Evolutionary conservation across 2,113 vertebrate species (phyloP).

Genomic region (Fulmarus glacialis): DNA sequence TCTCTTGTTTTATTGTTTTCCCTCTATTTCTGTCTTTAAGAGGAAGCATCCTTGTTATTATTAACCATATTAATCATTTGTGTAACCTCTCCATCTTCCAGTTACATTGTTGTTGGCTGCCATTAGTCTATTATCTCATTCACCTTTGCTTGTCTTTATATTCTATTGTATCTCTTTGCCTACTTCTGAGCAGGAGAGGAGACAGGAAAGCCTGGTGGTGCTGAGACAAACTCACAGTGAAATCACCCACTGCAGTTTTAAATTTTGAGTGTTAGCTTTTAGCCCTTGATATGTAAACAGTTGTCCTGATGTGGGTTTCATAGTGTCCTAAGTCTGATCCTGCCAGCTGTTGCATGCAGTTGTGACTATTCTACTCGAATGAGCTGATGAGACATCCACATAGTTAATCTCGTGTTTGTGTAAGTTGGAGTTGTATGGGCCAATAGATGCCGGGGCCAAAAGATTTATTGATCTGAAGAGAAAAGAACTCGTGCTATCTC

Average conservation of each 20-base stretch:
- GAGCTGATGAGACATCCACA: fast-evolving
- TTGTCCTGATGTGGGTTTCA: background rate
- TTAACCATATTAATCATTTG: background rate
- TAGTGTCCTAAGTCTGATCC: background rate
- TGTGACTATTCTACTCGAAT: background rate
- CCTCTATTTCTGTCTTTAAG: background rate
- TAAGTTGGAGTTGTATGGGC: background rate
- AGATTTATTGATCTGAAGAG: background rate
- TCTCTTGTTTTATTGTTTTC: background rate
- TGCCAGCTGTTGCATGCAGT: background rate
- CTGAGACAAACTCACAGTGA: background rate
- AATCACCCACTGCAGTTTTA: background rate
- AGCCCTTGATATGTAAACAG: background rate
- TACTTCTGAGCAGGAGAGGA: background rate
- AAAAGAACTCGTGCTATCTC: background rate
- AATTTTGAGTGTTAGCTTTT: background rate
- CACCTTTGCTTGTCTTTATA: background rate
- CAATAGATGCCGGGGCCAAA: too few relatives aligned
- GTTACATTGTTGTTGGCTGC: background rate
- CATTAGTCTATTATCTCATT: background rate
- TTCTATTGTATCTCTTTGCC: background rate
- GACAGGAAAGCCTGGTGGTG: background rate
- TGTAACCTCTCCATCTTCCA: background rate
- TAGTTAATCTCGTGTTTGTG: background rate
- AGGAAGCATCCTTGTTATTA: background rate